phyloP scores from a whole-genome alignment of 1,140 invertebrate genomes.

The Zaprionus lachaisei region DNA sequence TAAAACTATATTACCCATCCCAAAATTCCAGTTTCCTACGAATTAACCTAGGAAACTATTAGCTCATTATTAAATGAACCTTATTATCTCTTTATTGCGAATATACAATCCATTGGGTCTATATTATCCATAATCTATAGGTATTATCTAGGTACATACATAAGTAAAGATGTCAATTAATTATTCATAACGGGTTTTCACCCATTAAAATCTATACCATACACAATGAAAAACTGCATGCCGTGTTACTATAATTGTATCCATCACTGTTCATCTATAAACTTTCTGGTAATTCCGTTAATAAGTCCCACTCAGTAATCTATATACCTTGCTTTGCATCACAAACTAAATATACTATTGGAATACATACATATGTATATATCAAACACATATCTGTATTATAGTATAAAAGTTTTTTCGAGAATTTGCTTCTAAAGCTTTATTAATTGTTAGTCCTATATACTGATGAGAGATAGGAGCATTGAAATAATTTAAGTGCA shows the following conservation, averaged over 20 bases:
- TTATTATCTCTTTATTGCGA: background rate
- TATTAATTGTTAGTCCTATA: background rate
- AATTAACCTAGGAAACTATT: too few relatives aligned
- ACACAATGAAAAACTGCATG: background rate
- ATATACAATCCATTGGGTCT: background rate
- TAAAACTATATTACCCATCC: too few relatives aligned
- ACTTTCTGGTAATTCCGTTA: background rate
- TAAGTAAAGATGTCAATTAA: too few relatives aligned
- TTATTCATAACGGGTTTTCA: too few relatives aligned
- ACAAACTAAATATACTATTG: slow-evolving; percentile 1
- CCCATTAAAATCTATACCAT: background rate
- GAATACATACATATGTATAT: background rate
- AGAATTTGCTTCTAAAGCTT: background rate
- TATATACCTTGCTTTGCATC: background rate
- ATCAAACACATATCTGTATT: background rate
- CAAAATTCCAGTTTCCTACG: too few relatives aligned
- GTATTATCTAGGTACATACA: background rate
- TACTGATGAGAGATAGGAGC: background rate
- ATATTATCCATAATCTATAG: background rate
- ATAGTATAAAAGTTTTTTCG: background rate
- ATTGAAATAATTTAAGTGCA: background rate
- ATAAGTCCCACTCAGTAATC: slow-evolving; percentile 3
- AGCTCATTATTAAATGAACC: background rate
- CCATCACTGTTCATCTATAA: background rate
- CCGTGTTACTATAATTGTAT: slow-evolving; percentile 1